Conservation (phyloP, 2,797 vertebrate genomes). For the Todus mexicanus region DNA sequence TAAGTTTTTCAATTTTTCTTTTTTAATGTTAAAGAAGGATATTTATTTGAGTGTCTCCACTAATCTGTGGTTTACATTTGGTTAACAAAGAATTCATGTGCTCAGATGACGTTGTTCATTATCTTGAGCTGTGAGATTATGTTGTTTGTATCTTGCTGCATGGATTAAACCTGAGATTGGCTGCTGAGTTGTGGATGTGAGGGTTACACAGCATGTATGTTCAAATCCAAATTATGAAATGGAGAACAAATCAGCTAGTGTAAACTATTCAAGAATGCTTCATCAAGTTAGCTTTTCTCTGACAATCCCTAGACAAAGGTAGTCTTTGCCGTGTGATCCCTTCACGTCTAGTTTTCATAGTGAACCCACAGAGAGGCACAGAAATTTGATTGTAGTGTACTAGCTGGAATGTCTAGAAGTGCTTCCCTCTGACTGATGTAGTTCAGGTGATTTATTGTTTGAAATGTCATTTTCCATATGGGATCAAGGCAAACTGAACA, state of each 20-base stretch:
- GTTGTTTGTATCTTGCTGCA: rapidly evolving
- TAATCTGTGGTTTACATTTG: not conserved
- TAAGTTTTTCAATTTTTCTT: not conserved
- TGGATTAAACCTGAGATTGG: not conserved
- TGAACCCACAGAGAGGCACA: not conserved
- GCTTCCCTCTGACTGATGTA: not conserved
- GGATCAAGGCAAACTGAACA: not conserved
- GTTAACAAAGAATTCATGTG: not conserved
- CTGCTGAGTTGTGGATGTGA: not conserved
- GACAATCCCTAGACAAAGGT: not conserved
- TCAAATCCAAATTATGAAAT: not conserved
- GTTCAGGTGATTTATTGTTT: not conserved
- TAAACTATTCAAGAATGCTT: not conserved
- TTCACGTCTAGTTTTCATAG: not conserved
- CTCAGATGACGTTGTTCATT: not conserved
- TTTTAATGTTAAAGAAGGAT: not conserved
- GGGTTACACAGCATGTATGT: not conserved
- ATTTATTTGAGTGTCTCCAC: not conserved
- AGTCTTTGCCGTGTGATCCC: not conserved
- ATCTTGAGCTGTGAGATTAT: not conserved
- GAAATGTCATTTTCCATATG: not conserved
- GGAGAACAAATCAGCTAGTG: not conserved
- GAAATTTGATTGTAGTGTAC: not conserved
- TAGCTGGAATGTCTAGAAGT: not conserved
- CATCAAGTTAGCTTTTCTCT: not conserved